Evolutionary conservation across 2,888 invertebrate genomes (phyloP), one percentile per base, ranked within the genome.

Genomic region (Fragum fragum): DNA sequence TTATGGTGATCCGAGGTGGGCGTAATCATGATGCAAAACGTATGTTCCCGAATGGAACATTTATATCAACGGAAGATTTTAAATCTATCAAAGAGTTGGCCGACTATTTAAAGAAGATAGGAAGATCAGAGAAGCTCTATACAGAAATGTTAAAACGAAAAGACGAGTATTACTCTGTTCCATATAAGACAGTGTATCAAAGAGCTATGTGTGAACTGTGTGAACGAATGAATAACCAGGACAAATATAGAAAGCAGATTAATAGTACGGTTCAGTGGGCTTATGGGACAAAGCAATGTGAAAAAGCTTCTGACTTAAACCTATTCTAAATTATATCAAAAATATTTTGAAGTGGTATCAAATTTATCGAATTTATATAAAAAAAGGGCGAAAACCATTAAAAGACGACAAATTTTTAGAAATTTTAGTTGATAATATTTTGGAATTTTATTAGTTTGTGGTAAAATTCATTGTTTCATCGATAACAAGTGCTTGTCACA

Each of bases 1-100:
- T 52, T 3, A 32, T 73, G 1, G 52, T 81, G 16, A 9, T 36
- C 9, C 32, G 32, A 6, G 32, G 32, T 9, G 32, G 32, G 9
- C 32, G 32, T 36, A 36, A 73, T 11, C 59, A 47, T 6, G 76
- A 81, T n/a, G 63, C 61, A 0, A 32, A 59, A 14, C 14, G 23
- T 6, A 16, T 47, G 14, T 61, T 81, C 32, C 81, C 81, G 0
- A 32, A 59, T 14, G 73, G 76, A 1, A 76, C 76, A 0, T 26
- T 57, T 11, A 81, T 81, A 23, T 68, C 47, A 3, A 81, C 81
- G 36, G 73, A 81, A 57, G 59, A 69, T 36, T 81, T 81, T 28
- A 70, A 61, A 53, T 59, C 69, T 28, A 68, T 73, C 16, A 73
- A 74, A 23, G 73, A 53, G 7, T 39, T 81, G 11, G 81, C 68